phyloP scores from a whole-genome alignment of 2,888 invertebrate genomes.

The Aleiodes alternator region DNA sequence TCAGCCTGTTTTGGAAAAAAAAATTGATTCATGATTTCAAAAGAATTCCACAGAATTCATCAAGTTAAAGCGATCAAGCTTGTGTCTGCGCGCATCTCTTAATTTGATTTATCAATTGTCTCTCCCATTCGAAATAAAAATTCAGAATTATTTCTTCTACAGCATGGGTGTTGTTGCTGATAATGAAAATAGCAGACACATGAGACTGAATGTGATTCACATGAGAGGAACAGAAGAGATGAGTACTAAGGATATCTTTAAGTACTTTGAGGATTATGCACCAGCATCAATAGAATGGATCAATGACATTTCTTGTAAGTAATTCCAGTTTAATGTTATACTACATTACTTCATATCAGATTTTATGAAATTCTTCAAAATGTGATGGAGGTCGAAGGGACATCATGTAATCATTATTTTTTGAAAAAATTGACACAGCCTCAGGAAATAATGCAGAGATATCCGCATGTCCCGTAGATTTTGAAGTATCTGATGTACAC shows the following conservation, averaged over 20 bases:
- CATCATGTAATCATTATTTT: slow-evolving; percentile 6
- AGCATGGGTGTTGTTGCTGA: slow-evolving; percentile 79
- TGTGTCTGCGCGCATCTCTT: neutral
- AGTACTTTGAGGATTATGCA: slow-evolving; percentile 86
- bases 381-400: too few species aligned
- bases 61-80: neutral
- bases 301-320: slow-evolving; percentile 85
- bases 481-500: neutral
- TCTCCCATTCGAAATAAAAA: neutral
- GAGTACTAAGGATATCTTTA: slow-evolving; percentile 86
- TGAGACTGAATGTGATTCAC: slow-evolving; percentile 85
- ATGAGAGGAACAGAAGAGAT: slow-evolving; percentile 86
- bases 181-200: slow-evolving; percentile 78
- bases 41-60: too few species aligned
- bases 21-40: too few species aligned
- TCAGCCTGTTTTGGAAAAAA: too few species aligned
- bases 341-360: too few species aligned
- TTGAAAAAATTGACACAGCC: slow-evolving; percentile 23
- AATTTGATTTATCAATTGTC: neutral
- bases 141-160: slow-evolving; percentile 2
- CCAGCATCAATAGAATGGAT: slow-evolving; percentile 90
- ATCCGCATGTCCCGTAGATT: neutral
- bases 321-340: too few species aligned
- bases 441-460: neutral
- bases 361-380: too few species aligned